Evolutionary conservation across 2,888 invertebrate species (phyloP).

Genomic region (Sphaerophoria rueppellii): DNA sequence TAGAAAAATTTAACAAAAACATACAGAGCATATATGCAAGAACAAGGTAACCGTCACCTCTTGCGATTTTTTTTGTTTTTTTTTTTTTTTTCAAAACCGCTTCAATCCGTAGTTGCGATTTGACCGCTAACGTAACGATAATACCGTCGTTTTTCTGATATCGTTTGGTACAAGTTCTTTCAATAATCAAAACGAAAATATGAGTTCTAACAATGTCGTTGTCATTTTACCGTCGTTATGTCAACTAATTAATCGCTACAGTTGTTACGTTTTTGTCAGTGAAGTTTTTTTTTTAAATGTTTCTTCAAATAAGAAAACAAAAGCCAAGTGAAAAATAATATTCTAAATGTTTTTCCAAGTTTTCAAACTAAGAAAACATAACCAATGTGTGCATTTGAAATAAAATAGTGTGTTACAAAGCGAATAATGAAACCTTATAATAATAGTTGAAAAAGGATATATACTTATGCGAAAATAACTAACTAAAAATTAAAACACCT

Average conservation of each 20-base stretch:
- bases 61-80: conserved; percentile 38
- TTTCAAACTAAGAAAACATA: too few relatives aligned
- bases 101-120: conserved; percentile 70
- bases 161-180: conserved; percentile 38
- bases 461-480: too few relatives aligned
- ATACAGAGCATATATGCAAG: conserved; percentile 43
- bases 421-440: too few relatives aligned
- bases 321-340: too few relatives aligned
- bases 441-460: too few relatives aligned
- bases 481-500: too few relatives aligned
- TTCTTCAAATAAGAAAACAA: too few relatives aligned
- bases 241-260: conserved; percentile 1
- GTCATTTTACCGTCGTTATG: conserved; percentile 55
- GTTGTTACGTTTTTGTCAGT: not conserved
- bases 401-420: too few relatives aligned
- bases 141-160: conserved; percentile 59
- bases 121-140: conserved; percentile 67
- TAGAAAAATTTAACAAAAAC: conserved; percentile 22
- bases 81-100: conserved; percentile 55
- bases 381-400: too few relatives aligned
- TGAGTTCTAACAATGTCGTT: conserved; percentile 18
- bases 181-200: not conserved
- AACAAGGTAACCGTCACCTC: conserved; percentile 71
- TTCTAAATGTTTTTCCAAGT: too few relatives aligned
- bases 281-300: not conserved